Evolutionary conservation across 2,113 vertebrate species (phyloP), one percentile per base, ranked within the genome.

Genomic region (Nicator chloris): DNA sequence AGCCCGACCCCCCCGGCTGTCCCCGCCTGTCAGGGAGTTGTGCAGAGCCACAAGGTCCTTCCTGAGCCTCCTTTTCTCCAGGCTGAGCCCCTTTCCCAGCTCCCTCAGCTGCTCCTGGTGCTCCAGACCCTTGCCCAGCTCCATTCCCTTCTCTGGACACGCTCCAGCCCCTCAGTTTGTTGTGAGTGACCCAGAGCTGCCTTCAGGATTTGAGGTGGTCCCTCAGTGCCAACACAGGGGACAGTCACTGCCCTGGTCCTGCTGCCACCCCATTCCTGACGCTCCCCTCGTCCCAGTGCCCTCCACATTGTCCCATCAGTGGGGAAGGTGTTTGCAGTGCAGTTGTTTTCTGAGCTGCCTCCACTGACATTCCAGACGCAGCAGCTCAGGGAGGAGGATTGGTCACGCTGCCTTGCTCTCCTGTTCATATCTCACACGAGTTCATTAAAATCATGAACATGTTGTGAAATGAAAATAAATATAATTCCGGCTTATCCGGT

Each of bases 391-490:
- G 40, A 61, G 26, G 40, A 51, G 49, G 13, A 69, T 33, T 92
- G 90, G 79, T 88, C 82, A 86, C 4, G 16, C 44, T 78, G 59
- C 54, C 59, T 94, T 13, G 5, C 95, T 94, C 82, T 40, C 87
- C 92, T 45, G 40, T 82, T 82, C 79, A 0, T 73, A 79, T 96
- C 86, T 90, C 91, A 92, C 88, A 87, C 12, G 50, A 88, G 86
- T 93, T 96, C 94, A 88, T 92, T 94, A 91, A 61, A 86, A 80
- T 72, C 63, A 82, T 63, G 84, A 94, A 44, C n/a, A 8, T 64
- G 70, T 92, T 93, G 51, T 92, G 88, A 92, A 96, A 94, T 45
- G 47, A 95, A 95, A 95, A 95, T 76, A 88, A 95, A 94, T 69
- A 87, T 24, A 60, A 82, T 85, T 90, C 15, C 1, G 17, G 75